phyloP scores from a whole-genome alignment of 2,888 invertebrate species.

The Meghimatium bilineatum region DNA sequence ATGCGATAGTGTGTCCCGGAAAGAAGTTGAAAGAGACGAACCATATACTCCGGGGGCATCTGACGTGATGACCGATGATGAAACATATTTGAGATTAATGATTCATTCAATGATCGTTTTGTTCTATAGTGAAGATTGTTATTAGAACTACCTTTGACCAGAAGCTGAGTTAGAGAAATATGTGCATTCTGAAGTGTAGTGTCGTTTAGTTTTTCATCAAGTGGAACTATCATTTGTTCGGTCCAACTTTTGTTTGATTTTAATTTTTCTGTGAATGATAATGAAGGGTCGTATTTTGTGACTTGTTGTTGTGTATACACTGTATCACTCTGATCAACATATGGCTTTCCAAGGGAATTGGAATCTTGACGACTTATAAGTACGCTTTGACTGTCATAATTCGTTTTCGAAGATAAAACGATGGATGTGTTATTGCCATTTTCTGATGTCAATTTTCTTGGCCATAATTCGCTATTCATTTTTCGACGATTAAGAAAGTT shows the following conservation, averaged over 20 bases:
- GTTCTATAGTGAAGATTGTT: not conserved
- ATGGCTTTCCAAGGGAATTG: not conserved
- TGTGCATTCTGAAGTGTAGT: not conserved
- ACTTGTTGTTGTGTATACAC: not conserved
- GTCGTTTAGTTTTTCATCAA: not conserved
- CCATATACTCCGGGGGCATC: slow-evolving; percentile 18
- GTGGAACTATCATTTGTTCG: not conserved
- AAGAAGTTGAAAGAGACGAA: slow-evolving; percentile 21
- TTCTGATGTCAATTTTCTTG: not conserved
- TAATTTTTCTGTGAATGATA: not conserved
- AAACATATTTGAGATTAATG: not conserved
- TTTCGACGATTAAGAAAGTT: not conserved
- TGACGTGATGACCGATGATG: not conserved
- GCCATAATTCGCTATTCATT: not conserved
- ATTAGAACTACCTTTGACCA: not conserved
- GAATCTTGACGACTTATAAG: not conserved
- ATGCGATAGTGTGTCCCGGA: not conserved
- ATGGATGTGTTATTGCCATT: not conserved
- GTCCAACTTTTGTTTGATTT: not conserved
- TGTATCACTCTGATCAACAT: not conserved
- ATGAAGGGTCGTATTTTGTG: not conserved
- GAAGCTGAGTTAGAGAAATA: not conserved
- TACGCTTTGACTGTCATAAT: too few relatives aligned
- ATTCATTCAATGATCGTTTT: not conserved
- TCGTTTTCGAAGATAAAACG: too few relatives aligned